Base-by-base conservation (phyloP, 2,888 invertebrate species). In the Sisyra terminalis region DNA sequence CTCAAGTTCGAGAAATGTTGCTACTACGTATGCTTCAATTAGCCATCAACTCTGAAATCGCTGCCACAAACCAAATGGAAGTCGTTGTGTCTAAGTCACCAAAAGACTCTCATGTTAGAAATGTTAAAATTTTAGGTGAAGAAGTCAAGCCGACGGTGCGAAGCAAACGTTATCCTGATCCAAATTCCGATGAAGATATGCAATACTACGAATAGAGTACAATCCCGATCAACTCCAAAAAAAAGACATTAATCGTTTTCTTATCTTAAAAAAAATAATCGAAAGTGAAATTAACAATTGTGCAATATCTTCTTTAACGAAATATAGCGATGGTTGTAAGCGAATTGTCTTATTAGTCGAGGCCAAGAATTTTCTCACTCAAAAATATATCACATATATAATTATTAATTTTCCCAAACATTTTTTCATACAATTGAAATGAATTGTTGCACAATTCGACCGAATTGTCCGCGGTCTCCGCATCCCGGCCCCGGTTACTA, bases 41-140 rank as follows among this genome's bases (percentile, higher is more conserved):
- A 45, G 80, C 80, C 0, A 77, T 82, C 48, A 77, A 76, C 55
- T 73, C 75, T 6, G 49, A 52, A 39, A 53, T 52, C 18, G 51
- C 52, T 16, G 49, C 59, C 55, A 32, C 66, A 0, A 43, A 37
- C 30, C 37, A 43, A 16, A 43, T 43, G 43, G 43, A 43, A 38
- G 38, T 38, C 2, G 64, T 69, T 40, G 64, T 69, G 40, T 67
- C 68, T 14, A 67, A 67, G 2, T 65, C 69, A 2, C 52, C 58
- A 29, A 61, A 18, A 29, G 57, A 71, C 49, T 70, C 70, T 49
- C 75, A 76, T 42, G 72, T 79, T 14, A 67, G 81, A 49, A 81
- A 78, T 55, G 75, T 81, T 17, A 78, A 81, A 57, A 78, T 82
- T 50, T 62, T 81, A 24, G 77, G 76, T 1, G 79, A 80, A 52